Conservation (phyloP, 2,888 invertebrate species). For the Pristionchus maxplancki region DNA sequence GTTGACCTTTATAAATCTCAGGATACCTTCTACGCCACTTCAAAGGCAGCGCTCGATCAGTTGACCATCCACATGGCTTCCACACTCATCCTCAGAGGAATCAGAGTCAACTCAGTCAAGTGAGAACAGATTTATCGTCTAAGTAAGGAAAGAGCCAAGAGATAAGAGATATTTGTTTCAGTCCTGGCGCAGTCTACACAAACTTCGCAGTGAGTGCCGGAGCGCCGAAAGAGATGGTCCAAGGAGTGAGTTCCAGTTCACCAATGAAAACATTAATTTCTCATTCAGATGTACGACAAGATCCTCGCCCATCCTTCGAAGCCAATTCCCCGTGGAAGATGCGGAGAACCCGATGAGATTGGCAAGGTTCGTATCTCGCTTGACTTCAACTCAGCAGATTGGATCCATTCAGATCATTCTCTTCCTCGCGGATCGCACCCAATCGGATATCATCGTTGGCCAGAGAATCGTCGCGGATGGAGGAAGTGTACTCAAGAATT, state of each 20-base stretch:
- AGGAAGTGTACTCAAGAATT: slow-evolving; percentile 7
- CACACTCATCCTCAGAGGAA: neutral
- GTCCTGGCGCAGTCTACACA: neutral
- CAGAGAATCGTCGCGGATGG: slow-evolving; percentile 34
- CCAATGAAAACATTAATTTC: no score
- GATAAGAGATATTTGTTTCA: neutral
- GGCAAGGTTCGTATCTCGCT: neutral
- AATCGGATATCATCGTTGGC: slow-evolving; percentile 41
- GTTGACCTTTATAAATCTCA: neutral
- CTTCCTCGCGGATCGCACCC: slow-evolving; percentile 21
- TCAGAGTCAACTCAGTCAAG: slow-evolving; percentile 26
- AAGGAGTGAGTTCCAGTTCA: neutral
- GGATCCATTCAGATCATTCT: neutral
- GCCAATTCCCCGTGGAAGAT: neutral
- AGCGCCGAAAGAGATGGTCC: neutral
- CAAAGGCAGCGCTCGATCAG: neutral
- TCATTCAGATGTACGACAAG: neutral
- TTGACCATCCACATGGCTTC: neutral
- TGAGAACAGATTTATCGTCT: neutral
- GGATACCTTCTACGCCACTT: neutral
- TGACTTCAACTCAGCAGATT: no score
- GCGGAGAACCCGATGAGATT: neutral
- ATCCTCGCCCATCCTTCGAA: neutral
- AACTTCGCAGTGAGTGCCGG: neutral
- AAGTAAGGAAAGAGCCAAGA: no score